Conservation (phyloP, 1,140 invertebrate species). For the Armadillidium nasatum region DNA sequence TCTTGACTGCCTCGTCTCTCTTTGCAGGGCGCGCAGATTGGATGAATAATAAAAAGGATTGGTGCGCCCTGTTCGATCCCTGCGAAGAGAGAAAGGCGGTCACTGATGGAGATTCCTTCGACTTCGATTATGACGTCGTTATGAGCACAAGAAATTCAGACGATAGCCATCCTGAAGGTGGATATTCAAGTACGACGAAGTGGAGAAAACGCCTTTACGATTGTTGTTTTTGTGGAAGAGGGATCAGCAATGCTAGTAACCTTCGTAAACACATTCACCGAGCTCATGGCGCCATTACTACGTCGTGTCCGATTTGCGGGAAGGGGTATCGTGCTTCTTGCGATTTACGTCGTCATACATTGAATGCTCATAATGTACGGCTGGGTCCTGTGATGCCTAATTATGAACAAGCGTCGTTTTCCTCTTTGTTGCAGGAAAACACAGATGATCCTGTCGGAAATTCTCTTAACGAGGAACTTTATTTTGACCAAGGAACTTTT, state of each 20-base stretch:
- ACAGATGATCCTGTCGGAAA: no score
- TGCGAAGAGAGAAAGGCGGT: not conserved
- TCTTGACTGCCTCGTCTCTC: constrained; percentile 25
- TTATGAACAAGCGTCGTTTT: not conserved
- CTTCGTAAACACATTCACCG: constrained; percentile 35
- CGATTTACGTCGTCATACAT: constrained; percentile 47
- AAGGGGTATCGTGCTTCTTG: constrained; percentile 77
- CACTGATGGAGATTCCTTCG: not conserved
- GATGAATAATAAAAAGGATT: constrained; percentile 30
- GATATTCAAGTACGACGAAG: constrained; percentile 20
- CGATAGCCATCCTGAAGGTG: not conserved
- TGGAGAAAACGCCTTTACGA: not conserved
- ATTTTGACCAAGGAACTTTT: no score
- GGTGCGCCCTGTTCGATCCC: constrained; percentile 34
- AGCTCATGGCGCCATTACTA: constrained; percentile 68
- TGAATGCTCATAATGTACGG: constrained; percentile 40
- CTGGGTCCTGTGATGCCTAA: constrained; percentile 10
- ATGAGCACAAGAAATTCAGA: not conserved
- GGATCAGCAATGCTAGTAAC: constrained; percentile 36
- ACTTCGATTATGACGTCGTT: not conserved
- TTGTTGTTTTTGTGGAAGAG: constrained; percentile 25
- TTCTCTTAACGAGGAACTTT: no score
- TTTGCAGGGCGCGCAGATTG: constrained; percentile 37
- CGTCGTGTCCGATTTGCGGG: constrained; percentile 81
- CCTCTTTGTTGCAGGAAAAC: not conserved